These are phyloP conservation scores for Drosophila hydei DNA, from an alignment of 1,140 invertebrate genomes.

Conservation along the genomic window DNA sequence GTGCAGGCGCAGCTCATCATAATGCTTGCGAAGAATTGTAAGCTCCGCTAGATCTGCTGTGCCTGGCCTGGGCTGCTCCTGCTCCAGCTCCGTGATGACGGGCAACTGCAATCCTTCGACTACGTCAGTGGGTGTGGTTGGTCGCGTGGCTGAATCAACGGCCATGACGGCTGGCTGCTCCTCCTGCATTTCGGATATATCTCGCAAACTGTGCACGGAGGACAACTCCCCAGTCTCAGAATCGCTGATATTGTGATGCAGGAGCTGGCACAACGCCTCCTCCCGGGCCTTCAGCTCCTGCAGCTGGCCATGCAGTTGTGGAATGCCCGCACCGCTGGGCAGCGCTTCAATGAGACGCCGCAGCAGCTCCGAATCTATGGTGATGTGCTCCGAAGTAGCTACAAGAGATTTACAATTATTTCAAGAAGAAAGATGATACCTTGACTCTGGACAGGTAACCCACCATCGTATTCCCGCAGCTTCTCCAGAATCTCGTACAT, in stretches of 20 bases:
- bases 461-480: slow-evolving; percentile 86
- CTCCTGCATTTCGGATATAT: slow-evolving; percentile 64
- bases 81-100: slow-evolving; percentile 30
- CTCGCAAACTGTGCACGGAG: slow-evolving; percentile 73
- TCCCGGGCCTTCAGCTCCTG: slow-evolving; percentile 86
- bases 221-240: slow-evolving; percentile 67
- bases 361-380: slow-evolving; percentile 85
- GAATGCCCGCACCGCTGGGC: slow-evolving; percentile 70
- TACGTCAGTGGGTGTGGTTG: slow-evolving; percentile 61
- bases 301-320: slow-evolving; percentile 86
- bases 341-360: slow-evolving; percentile 86
- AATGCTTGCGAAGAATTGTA: slow-evolving; percentile 59
- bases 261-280: slow-evolving; percentile 84
- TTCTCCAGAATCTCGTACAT: slow-evolving; percentile 88
- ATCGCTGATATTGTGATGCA: slow-evolving; percentile 52
- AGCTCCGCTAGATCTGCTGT: slow-evolving; percentile 48
- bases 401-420: background rate
- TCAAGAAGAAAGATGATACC: background rate
- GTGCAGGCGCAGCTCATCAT: slow-evolving; percentile 69
- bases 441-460: background rate
- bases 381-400: slow-evolving; percentile 80
- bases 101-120: slow-evolving; percentile 51
- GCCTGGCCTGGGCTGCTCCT: slow-evolving; percentile 9
- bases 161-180: slow-evolving; percentile 7
- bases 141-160: slow-evolving; percentile 65